Evolutionary conservation across 2,888 invertebrate genomes (phyloP).

Genomic region (Allolobophora icterica): DNA sequence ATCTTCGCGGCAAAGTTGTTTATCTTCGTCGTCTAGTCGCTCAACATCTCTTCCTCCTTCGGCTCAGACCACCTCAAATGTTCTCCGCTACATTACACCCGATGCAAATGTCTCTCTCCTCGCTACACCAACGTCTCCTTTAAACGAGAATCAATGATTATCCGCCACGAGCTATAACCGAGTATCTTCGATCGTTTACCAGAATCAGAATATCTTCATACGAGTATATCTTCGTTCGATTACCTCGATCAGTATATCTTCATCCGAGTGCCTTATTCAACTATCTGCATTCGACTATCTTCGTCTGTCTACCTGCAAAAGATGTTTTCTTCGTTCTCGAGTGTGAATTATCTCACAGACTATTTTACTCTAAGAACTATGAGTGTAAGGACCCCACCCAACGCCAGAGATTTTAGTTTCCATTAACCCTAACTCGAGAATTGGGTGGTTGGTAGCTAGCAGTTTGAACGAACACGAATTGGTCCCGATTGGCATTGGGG

Average conservation of each 20-base stretch:
- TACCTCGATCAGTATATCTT: too few species aligned
- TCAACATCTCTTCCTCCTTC: background rate
- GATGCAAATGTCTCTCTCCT: background rate
- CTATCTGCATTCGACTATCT: too few species aligned
- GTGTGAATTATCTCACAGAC: background rate
- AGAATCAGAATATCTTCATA: background rate
- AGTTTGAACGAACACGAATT: background rate
- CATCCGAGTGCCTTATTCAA: too few species aligned
- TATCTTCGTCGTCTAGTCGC: background rate
- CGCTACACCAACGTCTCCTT: background rate
- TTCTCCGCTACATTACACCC: background rate
- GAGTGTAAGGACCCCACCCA: too few species aligned
- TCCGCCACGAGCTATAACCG: background rate
- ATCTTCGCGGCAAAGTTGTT: background rate
- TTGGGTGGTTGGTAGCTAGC: background rate
- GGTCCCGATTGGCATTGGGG: background rate
- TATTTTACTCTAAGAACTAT: background rate
- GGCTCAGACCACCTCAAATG: background rate
- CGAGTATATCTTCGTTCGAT: too few species aligned
- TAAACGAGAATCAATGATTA: background rate
- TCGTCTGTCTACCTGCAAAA: too few species aligned
- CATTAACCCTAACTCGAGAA: background rate
- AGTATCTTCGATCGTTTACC: background rate
- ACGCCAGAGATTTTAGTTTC: background rate
- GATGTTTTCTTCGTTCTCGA: background rate